Percentiles rank a stretch among this genome's conserved stretches.
phyloP scores from a whole-genome alignment of 1,140 invertebrate genomes.

The Zeugodacus cucurbitae region DNA sequence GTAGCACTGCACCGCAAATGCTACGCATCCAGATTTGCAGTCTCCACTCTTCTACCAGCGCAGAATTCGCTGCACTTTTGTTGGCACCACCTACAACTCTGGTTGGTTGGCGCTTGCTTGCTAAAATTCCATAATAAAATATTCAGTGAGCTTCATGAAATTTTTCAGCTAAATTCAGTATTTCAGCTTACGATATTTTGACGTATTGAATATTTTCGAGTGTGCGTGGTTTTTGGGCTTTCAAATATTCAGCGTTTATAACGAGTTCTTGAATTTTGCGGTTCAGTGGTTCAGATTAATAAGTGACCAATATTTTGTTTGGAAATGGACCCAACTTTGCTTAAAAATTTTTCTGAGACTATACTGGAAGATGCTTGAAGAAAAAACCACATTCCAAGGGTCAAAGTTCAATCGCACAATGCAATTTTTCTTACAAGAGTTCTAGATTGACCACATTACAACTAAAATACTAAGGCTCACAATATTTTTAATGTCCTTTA shows the following conservation, averaged over 20 bases:
- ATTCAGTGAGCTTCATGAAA: not conserved
- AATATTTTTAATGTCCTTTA: no score
- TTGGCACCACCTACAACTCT: not conserved
- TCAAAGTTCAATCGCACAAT: no score
- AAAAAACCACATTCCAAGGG: no score
- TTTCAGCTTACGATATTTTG: not conserved
- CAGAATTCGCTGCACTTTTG: not conserved
- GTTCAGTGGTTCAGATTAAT: not conserved
- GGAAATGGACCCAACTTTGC: no score
- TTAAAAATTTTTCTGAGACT: no score
- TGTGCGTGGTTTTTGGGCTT: not conserved
- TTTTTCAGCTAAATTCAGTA: not conserved
- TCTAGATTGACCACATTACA: no score
- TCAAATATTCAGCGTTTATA: not conserved
- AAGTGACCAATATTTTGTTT: no score
- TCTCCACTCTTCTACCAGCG: not conserved
- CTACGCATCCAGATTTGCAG: not conserved
- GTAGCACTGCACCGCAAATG: not conserved
- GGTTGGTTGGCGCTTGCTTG: not conserved
- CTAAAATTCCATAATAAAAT: constrained; percentile 12
- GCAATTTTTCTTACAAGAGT: no score
- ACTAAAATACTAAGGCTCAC: no score
- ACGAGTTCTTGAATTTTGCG: not conserved
- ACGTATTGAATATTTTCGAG: not conserved
- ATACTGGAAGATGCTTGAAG: no score